Percentiles rank a stretch among this genome's conserved stretches.
These are phyloP conservation scores for Drosophila pachea DNA, from an alignment of 1,140 invertebrate species.

Conservation along the genomic window DNA sequence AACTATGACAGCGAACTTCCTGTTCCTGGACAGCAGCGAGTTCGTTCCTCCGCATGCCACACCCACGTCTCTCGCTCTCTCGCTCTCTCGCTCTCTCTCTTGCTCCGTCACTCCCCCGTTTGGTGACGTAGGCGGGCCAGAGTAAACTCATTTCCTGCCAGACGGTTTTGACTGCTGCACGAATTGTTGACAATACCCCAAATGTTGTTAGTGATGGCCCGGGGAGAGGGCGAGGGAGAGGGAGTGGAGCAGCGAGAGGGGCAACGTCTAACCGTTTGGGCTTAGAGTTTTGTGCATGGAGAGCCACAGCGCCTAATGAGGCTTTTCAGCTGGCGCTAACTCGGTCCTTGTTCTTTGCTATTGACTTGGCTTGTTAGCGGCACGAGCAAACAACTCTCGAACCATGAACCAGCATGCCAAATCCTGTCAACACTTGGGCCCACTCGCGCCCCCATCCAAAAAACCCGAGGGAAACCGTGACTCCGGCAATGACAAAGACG, in stretches of 20 bases:
- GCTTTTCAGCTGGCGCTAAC: constrained; percentile 33
- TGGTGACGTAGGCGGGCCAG: constrained; percentile 29
- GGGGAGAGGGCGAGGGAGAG: neutral
- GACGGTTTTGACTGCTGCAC: constrained; percentile 63
- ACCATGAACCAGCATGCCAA: constrained; percentile 11
- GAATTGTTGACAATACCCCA: constrained; percentile 68
- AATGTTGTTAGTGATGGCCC: constrained; percentile 2
- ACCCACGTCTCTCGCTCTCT: too few species aligned
- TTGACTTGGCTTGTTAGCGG: constrained; percentile 65
- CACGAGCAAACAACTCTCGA: constrained; percentile 27
- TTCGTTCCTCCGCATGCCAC: neutral
- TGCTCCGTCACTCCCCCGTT: neutral
- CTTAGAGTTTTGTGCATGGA: constrained; percentile 41
- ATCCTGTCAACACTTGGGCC: constrained; percentile 32
- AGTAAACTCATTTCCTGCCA: constrained; percentile 75
- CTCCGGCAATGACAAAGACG: neutral
- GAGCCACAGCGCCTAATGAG: constrained; percentile 54
- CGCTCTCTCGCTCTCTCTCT: neutral
- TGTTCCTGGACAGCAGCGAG: constrained; percentile 42
- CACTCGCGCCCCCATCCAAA: too few species aligned
- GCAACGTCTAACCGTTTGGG: constrained; percentile 20
- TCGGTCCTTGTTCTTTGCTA: constrained; percentile 30
- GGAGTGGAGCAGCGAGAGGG: neutral
- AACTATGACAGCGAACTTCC: constrained; percentile 76
- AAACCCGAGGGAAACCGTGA: neutral